Conservation (phyloP, 1,140 invertebrate genomes). For the Carposina sasakii region DNA sequence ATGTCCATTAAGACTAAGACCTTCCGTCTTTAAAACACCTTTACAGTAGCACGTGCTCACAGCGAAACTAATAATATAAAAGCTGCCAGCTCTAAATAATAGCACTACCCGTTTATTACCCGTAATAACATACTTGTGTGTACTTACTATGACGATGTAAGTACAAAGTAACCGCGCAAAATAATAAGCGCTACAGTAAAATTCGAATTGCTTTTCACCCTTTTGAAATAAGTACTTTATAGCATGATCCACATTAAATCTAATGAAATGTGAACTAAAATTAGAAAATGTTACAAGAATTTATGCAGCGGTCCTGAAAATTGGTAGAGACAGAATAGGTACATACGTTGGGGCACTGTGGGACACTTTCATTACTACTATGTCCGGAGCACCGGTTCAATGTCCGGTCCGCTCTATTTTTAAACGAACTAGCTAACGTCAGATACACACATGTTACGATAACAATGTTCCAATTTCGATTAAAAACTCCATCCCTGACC, state of each 20-base stretch:
- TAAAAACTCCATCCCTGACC: conserved; percentile 25
- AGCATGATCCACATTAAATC: too few relatives aligned
- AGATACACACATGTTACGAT: conserved; percentile 40
- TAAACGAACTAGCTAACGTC: conserved; percentile 37
- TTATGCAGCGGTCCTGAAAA: conserved; percentile 19
- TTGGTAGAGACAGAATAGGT: too few relatives aligned
- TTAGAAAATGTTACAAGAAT: conserved; percentile 8
- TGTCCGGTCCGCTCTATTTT: conserved; percentile 59
- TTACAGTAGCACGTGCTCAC: conserved; percentile 24
- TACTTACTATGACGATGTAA: too few relatives aligned
- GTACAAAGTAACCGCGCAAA: too few relatives aligned
- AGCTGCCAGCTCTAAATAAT: conserved; percentile 8
- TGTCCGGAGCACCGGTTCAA: conserved; percentile 57
- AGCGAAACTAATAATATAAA: conserved; percentile 32
- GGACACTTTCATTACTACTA: conserved; percentile 55
- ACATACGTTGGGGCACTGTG: too few relatives aligned
- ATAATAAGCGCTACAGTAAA: too few relatives aligned
- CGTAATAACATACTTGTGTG: conserved; percentile 24
- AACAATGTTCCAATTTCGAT: conserved; percentile 37
- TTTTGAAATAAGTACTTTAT: too few relatives aligned
- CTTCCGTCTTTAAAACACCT: too few relatives aligned
- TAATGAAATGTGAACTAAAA: too few relatives aligned
- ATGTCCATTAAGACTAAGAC: too few relatives aligned
- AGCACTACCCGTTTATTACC: conserved; percentile 23
- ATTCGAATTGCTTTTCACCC: too few relatives aligned